These are phyloP conservation scores for Pyrgilauda ruficollis DNA, from an alignment of 2,113 vertebrate species.

Conservation along the genomic window DNA sequence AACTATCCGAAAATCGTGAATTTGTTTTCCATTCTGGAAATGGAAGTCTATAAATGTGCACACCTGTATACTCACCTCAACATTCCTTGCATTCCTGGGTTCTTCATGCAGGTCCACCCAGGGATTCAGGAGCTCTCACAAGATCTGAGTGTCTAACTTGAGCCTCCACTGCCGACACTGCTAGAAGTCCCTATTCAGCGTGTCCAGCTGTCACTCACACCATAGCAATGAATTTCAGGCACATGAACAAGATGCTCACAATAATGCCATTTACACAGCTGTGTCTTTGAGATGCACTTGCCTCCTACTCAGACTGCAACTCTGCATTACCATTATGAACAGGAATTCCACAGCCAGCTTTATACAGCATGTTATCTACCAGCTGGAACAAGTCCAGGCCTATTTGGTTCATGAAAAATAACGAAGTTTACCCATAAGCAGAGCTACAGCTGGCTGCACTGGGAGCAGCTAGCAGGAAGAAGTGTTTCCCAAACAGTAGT, in stretches of 20 bases:
- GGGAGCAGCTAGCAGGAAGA: not conserved
- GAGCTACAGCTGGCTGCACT: not conserved
- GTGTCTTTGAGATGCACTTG: not conserved
- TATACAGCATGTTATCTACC: accelerated
- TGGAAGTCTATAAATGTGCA: not conserved
- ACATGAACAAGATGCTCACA: not conserved
- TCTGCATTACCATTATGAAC: not conserved
- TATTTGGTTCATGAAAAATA: not conserved
- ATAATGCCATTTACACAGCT: not conserved
- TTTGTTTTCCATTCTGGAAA: not conserved
- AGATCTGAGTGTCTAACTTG: not conserved
- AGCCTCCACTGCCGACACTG: accelerated
- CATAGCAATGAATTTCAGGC: not conserved
- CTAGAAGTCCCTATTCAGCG: accelerated
- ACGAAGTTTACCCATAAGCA: not conserved
- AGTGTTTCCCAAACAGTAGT: not conserved
- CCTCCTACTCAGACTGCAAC: not conserved
- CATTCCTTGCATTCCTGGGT: not conserved
- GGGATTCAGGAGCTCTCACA: not conserved
- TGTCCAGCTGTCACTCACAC: not conserved
- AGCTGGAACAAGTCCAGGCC: not conserved
- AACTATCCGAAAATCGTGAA: accelerated
- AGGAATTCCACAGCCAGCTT: not conserved
- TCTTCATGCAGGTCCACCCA: not conserved
- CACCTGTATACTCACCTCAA: not conserved